Conservation (phyloP, 2,797 vertebrate genomes). For the Gobionotothen gibberifrons region DNA sequence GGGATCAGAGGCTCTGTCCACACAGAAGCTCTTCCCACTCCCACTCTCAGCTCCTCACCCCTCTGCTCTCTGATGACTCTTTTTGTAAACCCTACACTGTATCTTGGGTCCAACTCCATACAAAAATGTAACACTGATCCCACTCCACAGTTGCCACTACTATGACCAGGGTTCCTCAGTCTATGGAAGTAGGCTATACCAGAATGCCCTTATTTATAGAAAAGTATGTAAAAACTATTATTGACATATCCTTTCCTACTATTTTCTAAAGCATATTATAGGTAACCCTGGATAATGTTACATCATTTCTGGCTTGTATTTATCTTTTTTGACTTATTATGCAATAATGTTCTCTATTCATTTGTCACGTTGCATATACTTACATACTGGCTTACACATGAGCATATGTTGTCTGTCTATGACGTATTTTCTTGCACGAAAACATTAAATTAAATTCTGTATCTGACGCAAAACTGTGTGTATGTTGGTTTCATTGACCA, state of each 20-base stretch:
- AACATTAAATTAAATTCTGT: background rate
- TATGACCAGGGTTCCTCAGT: slow-evolving; percentile 27
- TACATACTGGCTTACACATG: background rate
- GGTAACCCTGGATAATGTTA: too few species aligned
- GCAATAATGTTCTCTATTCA: background rate
- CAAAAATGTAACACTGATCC: slow-evolving; percentile 24
- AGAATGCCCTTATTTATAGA: background rate
- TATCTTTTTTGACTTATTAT: background rate
- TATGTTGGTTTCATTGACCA: background rate
- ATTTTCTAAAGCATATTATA: too few species aligned
- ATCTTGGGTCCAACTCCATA: slow-evolving; percentile 16
- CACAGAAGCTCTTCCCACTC: slow-evolving; percentile 39
- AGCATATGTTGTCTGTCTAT: background rate
- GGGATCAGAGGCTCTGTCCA: slow-evolving; percentile 61
- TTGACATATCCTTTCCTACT: background rate
- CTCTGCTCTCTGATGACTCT: slow-evolving; percentile 16
- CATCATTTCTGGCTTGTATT: background rate
- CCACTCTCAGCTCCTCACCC: slow-evolving; percentile 37
- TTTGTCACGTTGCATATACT: background rate
- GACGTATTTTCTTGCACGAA: background rate
- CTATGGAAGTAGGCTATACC: background rate
- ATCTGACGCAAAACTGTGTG: background rate
- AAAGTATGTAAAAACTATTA: background rate
- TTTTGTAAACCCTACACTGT: background rate
- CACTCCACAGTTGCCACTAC: slow-evolving; percentile 30